Evolutionary conservation across 2,888 invertebrate genomes (phyloP), one percentile per base, ranked within the genome.

Genomic region (Rutpela maculata): DNA sequence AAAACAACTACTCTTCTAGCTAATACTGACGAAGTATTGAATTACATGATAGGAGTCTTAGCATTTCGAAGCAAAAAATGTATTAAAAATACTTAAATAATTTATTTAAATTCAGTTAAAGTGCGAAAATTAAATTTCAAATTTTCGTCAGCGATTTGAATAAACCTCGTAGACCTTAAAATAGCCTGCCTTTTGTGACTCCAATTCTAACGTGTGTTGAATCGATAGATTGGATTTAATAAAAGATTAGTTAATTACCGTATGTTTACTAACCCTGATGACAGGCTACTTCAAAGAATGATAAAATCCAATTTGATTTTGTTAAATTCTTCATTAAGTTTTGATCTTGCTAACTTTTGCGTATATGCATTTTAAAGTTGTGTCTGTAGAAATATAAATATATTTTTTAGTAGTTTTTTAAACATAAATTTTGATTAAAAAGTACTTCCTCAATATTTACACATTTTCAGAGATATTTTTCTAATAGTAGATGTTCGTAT

Each of bases 401-500:
- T n/a, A 50, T 50, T 50, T 50, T n/a, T 50, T n/a, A 15, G 50
- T 50, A 50, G 50, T n/a, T 50, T 50, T n/a, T 50, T 1, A 6
- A 50, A 50, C n/a, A 15, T 50, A 50, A 50, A n/a, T 50, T 50
- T 50, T 50, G 50, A 50, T 50, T 50, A 50, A 50, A 50, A 50
- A 50, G n/a, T 50, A 12, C 50, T n/a, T 17, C 50, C n/a, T 6
- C 5, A 50, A 50, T 50, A 50, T 50, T 22, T 60, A 31, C 31
- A 60, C 22, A 22, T 60, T 18, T 63, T 17, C 38, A 17, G 38
- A 63, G 63, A 63, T 31, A 63, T 63, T 17, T 63, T 65, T 38
- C 50, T 65, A 43, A 38, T 65, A 43, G 43, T 65, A 65, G 18
- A 65, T 43, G 38, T 43, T 65, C 65, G 22, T 65, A 65, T 15